These are phyloP conservation scores for Echinops telfairi DNA, from an alignment of 2,113 vertebrate species.

Conservation along the genomic window DNA sequence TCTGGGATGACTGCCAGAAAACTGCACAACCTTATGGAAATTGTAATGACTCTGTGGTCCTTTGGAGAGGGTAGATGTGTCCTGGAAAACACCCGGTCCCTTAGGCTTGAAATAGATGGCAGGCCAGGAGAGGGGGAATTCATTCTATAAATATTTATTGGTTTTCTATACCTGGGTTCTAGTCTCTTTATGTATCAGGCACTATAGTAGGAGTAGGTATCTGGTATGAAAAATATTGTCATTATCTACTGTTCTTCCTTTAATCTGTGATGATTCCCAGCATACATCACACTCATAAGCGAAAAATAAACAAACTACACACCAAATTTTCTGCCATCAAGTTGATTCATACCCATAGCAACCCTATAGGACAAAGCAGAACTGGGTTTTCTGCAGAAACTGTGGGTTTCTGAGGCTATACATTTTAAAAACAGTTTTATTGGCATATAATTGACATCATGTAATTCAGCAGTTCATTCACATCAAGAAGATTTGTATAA, in stretches of 20 bases:
- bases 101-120: conserved; percentile 68
- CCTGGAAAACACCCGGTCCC: conserved; percentile 78
- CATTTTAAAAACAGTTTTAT: too few species aligned
- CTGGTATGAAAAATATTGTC: background rate
- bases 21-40: conserved; percentile 79
- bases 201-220: conserved; percentile 49
- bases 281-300: background rate
- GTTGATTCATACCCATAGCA: too few species aligned
- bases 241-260: background rate
- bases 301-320: too few species aligned
- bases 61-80: conserved; percentile 62
- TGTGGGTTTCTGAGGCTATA: too few species aligned
- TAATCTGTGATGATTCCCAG: background rate
- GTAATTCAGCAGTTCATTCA: too few species aligned
- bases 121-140: conserved; percentile 59
- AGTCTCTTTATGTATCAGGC: background rate
- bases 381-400: too few species aligned
- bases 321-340: too few species aligned
- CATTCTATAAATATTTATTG: conserved; percentile 72
- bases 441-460: too few species aligned
- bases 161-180: background rate
- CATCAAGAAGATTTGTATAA: too few species aligned
- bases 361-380: too few species aligned
- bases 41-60: conserved; percentile 73
- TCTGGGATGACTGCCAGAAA: conserved; percentile 79